Evolutionary conservation across 2,113 vertebrate species (phyloP), one percentile per base, ranked within the genome.

Genomic region (Scopus umbretta): DNA sequence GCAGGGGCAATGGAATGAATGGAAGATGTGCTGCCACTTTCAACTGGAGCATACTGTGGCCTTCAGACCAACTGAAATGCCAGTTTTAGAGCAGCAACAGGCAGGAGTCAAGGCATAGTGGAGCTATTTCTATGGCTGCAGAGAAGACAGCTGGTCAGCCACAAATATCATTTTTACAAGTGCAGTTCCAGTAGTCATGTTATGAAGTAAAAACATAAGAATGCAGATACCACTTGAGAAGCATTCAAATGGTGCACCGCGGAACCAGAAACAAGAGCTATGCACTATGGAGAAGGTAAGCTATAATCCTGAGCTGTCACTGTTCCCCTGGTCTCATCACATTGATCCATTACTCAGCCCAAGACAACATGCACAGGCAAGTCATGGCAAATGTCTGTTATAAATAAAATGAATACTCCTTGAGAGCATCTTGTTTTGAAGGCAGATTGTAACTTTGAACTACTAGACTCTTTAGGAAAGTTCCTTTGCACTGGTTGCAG

Each of bases 51-150:
- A 1, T 68, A 68, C 67, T 49, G 16, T 36, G 40, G 52, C 72
- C 50, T 79, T 87, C 66, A 70, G 43, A 68, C 49, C 62, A 82
- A 79, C 70, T 62, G 66, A 85, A 89, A 38, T 79, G 56, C 2
- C 94, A 87, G 17, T 79, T 53, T 38, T 7, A 73, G 76, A 84
- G 20, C 56, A 91, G 86, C 88, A 91, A 29, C 61, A 95, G 65
- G 52, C 80, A 92, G 66, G 50, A 91, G 12, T 80, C 62, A 91
- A 87, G 89, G 50, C 40, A 42, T 68, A 68, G n/a, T 72, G 50
- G 45, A 85, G 73, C 80, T 94, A 79, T 92, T 94, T 95, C 84
- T 76, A 11, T 66, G 58, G 29, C 80, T 94, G 70, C 73, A 92
- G 68, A 95, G 86, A 80, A 53, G 78, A 61, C 86, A 94, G 78